Percentiles rank a stretch among this genome's conserved stretches.
These are phyloP conservation scores for Copidosoma floridanum DNA, from an alignment of 1,140 invertebrate species.

Conservation along the genomic window DNA sequence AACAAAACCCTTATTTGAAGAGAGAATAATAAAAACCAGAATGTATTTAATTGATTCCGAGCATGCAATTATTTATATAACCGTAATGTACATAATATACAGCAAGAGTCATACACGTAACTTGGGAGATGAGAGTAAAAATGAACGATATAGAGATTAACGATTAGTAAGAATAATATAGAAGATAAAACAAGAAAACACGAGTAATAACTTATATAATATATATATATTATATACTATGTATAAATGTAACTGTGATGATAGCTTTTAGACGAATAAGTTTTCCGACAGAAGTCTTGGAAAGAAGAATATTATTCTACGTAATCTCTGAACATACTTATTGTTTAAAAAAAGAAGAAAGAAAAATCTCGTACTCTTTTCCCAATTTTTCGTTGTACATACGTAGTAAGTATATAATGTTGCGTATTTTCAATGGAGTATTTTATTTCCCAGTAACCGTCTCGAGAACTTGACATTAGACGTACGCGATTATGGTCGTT, in stretches of 20 bases:
- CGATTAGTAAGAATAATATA: conserved; percentile 29
- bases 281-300: conserved; percentile 32
- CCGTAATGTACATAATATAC: conserved; percentile 48
- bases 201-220: conserved; percentile 38
- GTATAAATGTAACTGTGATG: conserved; percentile 56
- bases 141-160: conserved; percentile 21
- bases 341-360: neutral
- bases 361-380: neutral
- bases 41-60: conserved; percentile 51
- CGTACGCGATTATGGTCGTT: too few species aligned
- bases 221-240: conserved; percentile 29
- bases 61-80: conserved; percentile 47
- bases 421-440: conserved; percentile 14
- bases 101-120: too few species aligned
- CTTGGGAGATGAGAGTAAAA: too few species aligned
- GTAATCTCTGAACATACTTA: neutral
- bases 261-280: conserved; percentile 50
- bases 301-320: conserved; percentile 22
- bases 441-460: too few species aligned
- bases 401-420: neutral
- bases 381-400: neutral
- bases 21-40: conserved; percentile 46
- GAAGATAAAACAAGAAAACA: conserved; percentile 27
- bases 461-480: too few species aligned
- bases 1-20: too few species aligned